A percentile compares a stretch with the other conserved stretches of the same genome.
Conservation (phyloP, 1,140 invertebrate genomes). For the Drosophila pachea region DNA sequence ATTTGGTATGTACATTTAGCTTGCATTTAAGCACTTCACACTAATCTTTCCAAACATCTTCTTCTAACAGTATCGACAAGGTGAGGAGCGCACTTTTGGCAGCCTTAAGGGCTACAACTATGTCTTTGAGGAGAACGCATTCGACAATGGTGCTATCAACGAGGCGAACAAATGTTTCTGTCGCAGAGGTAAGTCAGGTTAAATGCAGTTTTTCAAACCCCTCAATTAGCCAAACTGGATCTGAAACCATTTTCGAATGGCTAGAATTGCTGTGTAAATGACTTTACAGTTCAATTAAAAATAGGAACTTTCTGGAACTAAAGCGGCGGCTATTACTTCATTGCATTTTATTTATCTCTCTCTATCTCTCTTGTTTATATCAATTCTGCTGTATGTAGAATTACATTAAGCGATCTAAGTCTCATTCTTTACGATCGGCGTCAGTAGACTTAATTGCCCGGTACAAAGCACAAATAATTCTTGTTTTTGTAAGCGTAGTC, state of each 20-base stretch:
- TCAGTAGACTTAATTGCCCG: conserved; percentile 43
- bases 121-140: conserved; percentile 85
- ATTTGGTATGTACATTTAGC: conserved; percentile 83
- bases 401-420: conserved; percentile 19
- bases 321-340: not conserved
- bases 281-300: conserved; percentile 21
- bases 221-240: not conserved
- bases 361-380: not conserved
- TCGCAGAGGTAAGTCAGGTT: conserved; percentile 80
- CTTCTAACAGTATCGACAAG: conserved; percentile 81
- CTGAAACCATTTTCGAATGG: not conserved
- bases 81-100: conserved; percentile 80
- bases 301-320: conserved; percentile 13
- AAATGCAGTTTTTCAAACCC: not conserved
- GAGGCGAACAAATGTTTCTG: conserved; percentile 90
- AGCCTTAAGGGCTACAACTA: conserved; percentile 84
- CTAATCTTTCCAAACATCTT: not conserved
- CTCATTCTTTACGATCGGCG: conserved; percentile 31
- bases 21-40: not conserved
- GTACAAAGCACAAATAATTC: conserved; percentile 49
- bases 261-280: conserved; percentile 23
- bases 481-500: conserved; percentile 35
- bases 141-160: conserved; percentile 86
- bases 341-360: conserved; percentile 6
- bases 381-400: conserved; percentile 5